Conservation (phyloP, 2,888 invertebrate species). For the Lithodes maja region DNA sequence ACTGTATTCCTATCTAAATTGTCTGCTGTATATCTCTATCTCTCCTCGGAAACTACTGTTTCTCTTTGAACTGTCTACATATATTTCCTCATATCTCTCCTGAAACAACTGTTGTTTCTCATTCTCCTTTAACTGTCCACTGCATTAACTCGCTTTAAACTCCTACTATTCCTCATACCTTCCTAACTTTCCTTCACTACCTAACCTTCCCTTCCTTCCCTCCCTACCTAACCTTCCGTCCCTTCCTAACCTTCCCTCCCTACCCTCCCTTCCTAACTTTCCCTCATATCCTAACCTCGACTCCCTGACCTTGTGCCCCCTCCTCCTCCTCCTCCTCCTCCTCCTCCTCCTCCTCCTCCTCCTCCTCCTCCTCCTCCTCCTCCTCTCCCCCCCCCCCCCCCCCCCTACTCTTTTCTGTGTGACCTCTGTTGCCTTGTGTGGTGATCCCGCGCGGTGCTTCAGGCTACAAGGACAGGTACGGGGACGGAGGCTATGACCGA, state of each 20-base stretch:
- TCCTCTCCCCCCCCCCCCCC: not conserved
- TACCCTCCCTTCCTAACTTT: not conserved
- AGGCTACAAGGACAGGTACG: slow-evolving; percentile 63
- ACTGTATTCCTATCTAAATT: too few species aligned
- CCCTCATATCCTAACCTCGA: not conserved
- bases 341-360: not conserved
- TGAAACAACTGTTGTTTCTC: too few species aligned
- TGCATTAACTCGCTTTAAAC: too few species aligned
- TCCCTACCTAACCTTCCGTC: not conserved
- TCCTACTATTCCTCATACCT: not conserved
- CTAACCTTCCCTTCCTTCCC: not conserved
- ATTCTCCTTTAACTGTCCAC: too few species aligned
- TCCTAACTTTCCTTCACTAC: not conserved
- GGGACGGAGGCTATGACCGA: slow-evolving; percentile 52
- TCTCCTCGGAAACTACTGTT: too few species aligned
- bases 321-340: not conserved
- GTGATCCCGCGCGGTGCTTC: slow-evolving; percentile 21
- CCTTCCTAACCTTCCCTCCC: not conserved
- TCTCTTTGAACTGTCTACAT: too few species aligned
- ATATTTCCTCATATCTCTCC: too few species aligned
- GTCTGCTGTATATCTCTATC: too few species aligned
- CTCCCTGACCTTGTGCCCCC: not conserved
- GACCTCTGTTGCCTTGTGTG: not conserved
- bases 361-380: not conserved
- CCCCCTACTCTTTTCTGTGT: not conserved